Evolutionary conservation across 1,140 invertebrate species (phyloP).

Genomic region (Brachionus paranguensis): DNA sequence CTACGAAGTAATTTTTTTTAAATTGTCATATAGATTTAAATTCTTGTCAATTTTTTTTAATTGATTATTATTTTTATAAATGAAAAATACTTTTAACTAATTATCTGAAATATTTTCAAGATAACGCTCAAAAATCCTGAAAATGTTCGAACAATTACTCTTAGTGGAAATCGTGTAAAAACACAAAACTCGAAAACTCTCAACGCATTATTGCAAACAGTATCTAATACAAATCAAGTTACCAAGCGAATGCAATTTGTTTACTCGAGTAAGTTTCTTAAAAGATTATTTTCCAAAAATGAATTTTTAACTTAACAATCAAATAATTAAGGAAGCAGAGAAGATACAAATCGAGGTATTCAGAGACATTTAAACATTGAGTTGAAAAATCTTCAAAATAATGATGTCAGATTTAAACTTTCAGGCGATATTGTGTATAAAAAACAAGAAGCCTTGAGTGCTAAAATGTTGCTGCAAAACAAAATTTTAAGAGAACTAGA

Average conservation of each 20-base stretch:
- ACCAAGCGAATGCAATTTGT: not conserved
- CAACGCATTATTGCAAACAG: not conserved
- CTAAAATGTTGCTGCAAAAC: not conserved
- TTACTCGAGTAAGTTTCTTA: not conserved
- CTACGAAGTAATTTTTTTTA: not conserved
- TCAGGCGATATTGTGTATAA: constrained; percentile 4
- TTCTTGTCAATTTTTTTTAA: too few relatives aligned
- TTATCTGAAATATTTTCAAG: not conserved
- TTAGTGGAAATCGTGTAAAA: not conserved
- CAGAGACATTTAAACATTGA: constrained; percentile 1
- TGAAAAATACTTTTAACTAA: not conserved
- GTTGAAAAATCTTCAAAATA: not conserved
- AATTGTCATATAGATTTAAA: too few relatives aligned
- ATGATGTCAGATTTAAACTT: constrained; percentile 18
- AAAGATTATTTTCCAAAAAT: not conserved
- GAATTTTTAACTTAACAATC: not conserved
- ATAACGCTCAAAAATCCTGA: constrained; percentile 18
- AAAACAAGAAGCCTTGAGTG: not conserved
- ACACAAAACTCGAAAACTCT: not conserved
- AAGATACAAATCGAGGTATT: constrained; percentile 20
- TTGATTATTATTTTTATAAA: too few relatives aligned
- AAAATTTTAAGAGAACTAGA: constrained; percentile 26
- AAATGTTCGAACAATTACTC: not conserved
- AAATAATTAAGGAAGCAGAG: not conserved
- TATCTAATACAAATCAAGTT: not conserved